Evolutionary conservation across 2,888 invertebrate species (phyloP).

Genomic region (Lysandra bellargus): DNA sequence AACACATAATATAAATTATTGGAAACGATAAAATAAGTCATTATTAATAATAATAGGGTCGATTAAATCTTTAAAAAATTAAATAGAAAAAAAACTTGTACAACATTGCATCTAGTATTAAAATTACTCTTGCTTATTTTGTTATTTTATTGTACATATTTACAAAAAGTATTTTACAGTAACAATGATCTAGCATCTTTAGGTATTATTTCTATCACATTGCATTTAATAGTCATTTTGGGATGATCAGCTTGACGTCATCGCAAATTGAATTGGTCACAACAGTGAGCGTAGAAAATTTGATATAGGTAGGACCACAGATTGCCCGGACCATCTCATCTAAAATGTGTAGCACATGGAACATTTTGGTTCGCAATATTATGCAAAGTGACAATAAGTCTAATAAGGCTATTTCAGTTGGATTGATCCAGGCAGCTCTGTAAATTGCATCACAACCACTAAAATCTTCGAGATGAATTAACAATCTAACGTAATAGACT

Average conservation of each 20-base stretch:
- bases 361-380: not conserved
- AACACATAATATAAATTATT: constrained; percentile 79
- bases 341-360: not conserved
- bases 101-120: constrained; percentile 79
- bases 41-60: constrained; percentile 78
- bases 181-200: constrained; percentile 80
- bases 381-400: not conserved
- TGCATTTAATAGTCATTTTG: constrained; percentile 54
- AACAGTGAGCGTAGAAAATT: constrained; percentile 42
- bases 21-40: constrained; percentile 78
- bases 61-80: constrained; percentile 79
- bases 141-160: constrained; percentile 78
- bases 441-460: constrained; percentile 61
- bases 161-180: constrained; percentile 78
- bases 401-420: not conserved
- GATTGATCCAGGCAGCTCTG: not conserved
- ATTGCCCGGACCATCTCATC: not conserved
- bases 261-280: constrained; percentile 43
- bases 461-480: constrained; percentile 49
- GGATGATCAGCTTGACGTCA: constrained; percentile 44
- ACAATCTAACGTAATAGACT: constrained; percentile 39
- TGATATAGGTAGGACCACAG: constrained; percentile 35
- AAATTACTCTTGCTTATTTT: constrained; percentile 70
- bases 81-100: constrained; percentile 73
- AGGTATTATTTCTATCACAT: constrained; percentile 79